Evolutionary conservation across 92 coral and sea anemone species (phyloP), one percentile per base, ranked within the genome.

Genomic region (Paramuricea clavata): DNA sequence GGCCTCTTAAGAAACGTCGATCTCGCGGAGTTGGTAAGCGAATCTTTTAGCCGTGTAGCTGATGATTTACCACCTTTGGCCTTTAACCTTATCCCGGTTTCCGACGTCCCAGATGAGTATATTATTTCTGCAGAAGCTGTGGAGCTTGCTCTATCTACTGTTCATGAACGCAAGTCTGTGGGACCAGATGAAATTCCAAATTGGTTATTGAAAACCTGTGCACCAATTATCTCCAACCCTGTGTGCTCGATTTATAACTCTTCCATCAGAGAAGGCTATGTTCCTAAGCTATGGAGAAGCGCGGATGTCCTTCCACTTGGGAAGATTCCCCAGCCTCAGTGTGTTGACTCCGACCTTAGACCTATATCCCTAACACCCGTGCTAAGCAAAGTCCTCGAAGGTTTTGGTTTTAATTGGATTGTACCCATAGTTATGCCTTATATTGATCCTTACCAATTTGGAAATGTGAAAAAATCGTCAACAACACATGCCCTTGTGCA

Each of bases 311-410:
- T 61, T 89, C 9, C 92, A 85, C 11, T n/a, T 89, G 50, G 52
- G 79, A 74, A 89, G 74, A 64, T 85, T 72, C 60, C 90, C 22
- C 47, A 85, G 5, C 92, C 92, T 6, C 54, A 84, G 62, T 71
- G 74, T 42, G 43, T 52, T 83, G 89, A 87, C 73, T 30, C 34
- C 3, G 91, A 88, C 76, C 91, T 73, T 27, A 28, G 91, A 33
- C 89, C 85, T 25, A 85, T 89, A 17, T 89, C 92, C 31, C 42
- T 73, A 36, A 89, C 89, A 83, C 91, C 90, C 23, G 87, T 87
- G 35, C 52, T 87, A 34, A 81, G 49, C 64, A 86, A 86, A 81
- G 78, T 69, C 89, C 81, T 87, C 17, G 91, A 87, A 83, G 64
- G 89, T 62, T 88, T 85, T 89, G 89, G 85, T 54, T 89, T 76